Evolutionary conservation across 2,113 vertebrate genomes (phyloP).

Genomic region (Brachyhypopomus occidentalis): DNA sequence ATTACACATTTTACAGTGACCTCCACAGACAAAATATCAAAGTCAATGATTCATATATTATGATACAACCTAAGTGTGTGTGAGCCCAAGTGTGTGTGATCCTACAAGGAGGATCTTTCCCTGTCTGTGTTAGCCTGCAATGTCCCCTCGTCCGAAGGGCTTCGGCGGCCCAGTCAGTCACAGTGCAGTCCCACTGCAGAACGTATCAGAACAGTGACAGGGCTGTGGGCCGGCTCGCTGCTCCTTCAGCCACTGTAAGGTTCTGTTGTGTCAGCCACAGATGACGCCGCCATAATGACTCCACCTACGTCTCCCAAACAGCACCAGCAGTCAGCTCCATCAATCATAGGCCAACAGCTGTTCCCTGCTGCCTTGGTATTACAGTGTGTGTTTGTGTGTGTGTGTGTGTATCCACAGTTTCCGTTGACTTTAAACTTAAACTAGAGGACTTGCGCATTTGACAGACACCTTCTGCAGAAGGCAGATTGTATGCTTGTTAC

Average conservation of each 20-base stretch:
- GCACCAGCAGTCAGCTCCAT: slow-evolving; percentile 14
- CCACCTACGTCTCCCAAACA: slow-evolving; percentile 20
- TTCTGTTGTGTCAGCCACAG: slow-evolving; percentile 32
- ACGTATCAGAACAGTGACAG: slow-evolving; percentile 6
- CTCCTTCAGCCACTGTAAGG: not conserved
- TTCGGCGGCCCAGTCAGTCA: not conserved
- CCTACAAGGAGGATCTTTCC: not conserved
- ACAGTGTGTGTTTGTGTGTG: not conserved
- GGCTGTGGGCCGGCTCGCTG: not conserved
- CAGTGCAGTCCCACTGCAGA: not conserved
- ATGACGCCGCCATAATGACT: slow-evolving; percentile 32
- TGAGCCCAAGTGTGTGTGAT: not conserved
- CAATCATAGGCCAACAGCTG: slow-evolving; percentile 34
- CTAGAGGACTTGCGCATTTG: not conserved
- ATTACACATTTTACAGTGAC: not conserved
- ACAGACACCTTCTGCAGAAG: not conserved
- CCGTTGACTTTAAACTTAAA: not conserved
- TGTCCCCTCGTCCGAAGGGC: not conserved
- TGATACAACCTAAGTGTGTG: not conserved
- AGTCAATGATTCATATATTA: not conserved
- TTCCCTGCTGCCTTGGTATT: slow-evolving; percentile 23
- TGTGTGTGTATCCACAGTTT: no score
- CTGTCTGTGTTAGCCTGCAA: not conserved
- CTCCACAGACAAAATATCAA: not conserved
- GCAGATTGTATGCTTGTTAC: not conserved